phyloP scores from a whole-genome alignment of 2,888 invertebrate genomes.

The Nasonovia ribisnigri region DNA sequence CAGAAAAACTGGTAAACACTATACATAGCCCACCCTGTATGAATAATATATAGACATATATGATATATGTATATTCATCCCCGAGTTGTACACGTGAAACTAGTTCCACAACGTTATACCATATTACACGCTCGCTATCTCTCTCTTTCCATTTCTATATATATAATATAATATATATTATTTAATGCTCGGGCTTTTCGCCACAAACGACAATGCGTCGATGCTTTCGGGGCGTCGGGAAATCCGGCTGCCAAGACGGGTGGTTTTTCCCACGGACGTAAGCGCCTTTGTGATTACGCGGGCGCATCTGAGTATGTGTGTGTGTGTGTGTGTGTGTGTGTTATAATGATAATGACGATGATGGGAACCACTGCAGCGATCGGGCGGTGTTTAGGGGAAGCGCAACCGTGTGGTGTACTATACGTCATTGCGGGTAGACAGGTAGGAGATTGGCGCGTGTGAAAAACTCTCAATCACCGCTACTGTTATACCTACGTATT shows the following conservation, averaged over 20 bases:
- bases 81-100: background rate
- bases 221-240: background rate
- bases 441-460: constrained; percentile 46
- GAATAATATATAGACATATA: background rate
- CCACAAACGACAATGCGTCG: background rate
- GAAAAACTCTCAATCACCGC: constrained; percentile 57
- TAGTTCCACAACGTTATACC: background rate
- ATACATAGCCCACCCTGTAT: background rate
- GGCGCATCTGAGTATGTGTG: background rate
- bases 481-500: background rate
- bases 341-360: constrained; percentile 20
- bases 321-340: background rate
- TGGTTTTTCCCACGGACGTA: constrained; percentile 42
- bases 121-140: background rate
- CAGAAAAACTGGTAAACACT: background rate
- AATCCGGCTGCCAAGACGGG: constrained; percentile 5
- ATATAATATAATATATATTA: background rate
- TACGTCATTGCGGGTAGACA: constrained; percentile 38
- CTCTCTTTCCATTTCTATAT: background rate
- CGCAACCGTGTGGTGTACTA: background rate
- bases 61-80: background rate
- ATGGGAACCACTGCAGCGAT: constrained; percentile 12
- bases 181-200: constrained; percentile 11
- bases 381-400: constrained; percentile 39
- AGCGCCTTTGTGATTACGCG: background rate